phyloP scores from a whole-genome alignment of 2,113 vertebrate species.

The Ranitomeya imitator region DNA sequence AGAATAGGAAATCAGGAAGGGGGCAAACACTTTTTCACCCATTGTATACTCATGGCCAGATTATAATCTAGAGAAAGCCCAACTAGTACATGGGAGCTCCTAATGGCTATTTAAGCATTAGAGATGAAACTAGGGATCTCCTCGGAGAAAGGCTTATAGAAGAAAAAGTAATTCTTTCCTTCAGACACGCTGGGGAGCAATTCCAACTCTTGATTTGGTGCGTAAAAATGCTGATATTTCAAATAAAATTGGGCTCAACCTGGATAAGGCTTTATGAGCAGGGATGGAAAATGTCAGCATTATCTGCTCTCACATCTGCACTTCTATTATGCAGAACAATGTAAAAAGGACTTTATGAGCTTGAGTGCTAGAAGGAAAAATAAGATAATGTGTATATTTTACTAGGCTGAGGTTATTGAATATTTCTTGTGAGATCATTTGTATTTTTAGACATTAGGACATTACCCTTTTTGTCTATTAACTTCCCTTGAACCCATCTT shows the following conservation, averaged over 20 bases:
- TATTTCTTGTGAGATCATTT: not conserved
- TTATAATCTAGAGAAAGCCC: not conserved
- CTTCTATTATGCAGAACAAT: constrained; percentile 15
- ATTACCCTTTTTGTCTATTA: not conserved
- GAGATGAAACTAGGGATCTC: constrained; percentile 10
- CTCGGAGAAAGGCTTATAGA: not conserved
- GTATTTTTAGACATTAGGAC: not conserved
- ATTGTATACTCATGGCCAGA: not conserved
- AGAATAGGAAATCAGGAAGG: too few relatives aligned
- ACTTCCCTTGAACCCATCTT: not conserved
- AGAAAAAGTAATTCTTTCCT: constrained; percentile 14
- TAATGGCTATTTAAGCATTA: constrained; percentile 21
- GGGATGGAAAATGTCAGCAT: constrained; percentile 41
- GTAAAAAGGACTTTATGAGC: not conserved
- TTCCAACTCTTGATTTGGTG: constrained; percentile 28
- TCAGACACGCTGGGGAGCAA: constrained; percentile 21
- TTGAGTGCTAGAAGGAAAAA: not conserved
- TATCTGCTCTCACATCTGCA: constrained; percentile 26
- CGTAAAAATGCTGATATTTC: constrained; percentile 20
- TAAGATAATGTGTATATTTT: not conserved
- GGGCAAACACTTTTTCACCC: too few relatives aligned
- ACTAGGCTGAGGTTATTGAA: not conserved
- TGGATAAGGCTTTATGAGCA: constrained; percentile 38
- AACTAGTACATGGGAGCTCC: not conserved
- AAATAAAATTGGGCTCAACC: constrained; percentile 22